Conservation (phyloP, 2,113 vertebrate species). For the Hiodon tergisus region DNA sequence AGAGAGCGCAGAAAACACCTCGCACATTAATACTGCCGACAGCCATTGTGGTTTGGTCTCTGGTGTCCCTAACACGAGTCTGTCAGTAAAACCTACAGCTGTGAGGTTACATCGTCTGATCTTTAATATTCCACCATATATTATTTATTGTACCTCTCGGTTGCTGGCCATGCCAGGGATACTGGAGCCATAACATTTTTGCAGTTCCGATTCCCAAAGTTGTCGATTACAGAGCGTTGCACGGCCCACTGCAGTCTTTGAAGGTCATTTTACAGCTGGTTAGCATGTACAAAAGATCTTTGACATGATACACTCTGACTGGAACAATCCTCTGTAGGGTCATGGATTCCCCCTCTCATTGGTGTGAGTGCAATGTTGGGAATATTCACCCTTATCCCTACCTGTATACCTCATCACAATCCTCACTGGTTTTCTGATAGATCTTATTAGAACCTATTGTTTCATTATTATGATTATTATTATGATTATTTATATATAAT, state of each 20-base stretch:
- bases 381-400: not conserved
- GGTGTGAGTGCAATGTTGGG: not conserved
- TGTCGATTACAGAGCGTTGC: not conserved
- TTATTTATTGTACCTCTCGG: too few species aligned
- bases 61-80: too few species aligned
- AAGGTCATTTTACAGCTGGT: slow-evolving; percentile 15
- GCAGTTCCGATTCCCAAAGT: not conserved
- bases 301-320: slow-evolving; percentile 15
- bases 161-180: too few species aligned
- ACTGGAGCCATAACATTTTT: not conserved
- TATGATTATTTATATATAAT: not conserved
- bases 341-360: slow-evolving; percentile 35
- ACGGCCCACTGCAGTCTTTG: not conserved
- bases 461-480: not conserved
- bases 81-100: too few species aligned
- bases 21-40: too few species aligned
- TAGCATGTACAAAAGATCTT: slow-evolving; percentile 14
- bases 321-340: slow-evolving; percentile 15
- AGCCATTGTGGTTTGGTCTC: too few species aligned
- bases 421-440: not conserved
- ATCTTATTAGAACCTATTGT: not conserved
- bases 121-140: too few species aligned
- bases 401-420: not conserved
- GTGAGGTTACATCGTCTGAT: too few species aligned
- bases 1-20: too few species aligned